A percentile compares a stretch with the other conserved stretches of the same genome.
Conservation (phyloP, 37 sponge, comb jelly and placozoan genomes). For the Diacarnus erythraeanus region DNA sequence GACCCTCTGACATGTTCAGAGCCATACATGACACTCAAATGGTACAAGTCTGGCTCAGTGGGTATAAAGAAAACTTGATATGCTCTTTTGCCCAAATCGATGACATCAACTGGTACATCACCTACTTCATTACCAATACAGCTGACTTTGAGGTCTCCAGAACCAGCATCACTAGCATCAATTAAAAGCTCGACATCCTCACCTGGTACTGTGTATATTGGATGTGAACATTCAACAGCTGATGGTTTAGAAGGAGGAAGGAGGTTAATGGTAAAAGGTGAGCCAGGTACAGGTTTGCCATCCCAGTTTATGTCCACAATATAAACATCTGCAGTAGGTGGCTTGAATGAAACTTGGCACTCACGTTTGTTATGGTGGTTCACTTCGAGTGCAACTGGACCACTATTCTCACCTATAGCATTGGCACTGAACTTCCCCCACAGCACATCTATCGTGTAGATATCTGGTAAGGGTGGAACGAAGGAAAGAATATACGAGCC, state of each 20-base stretch:
- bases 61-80: constrained; percentile 58
- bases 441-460: constrained; percentile 45
- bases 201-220: constrained; percentile 20
- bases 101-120: constrained; percentile 34
- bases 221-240: constrained; percentile 23
- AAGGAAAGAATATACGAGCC: constrained; percentile 1
- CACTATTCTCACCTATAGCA: constrained; percentile 39
- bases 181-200: constrained; percentile 26
- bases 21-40: constrained; percentile 27
- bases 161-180: constrained; percentile 59
- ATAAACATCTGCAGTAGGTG: constrained; percentile 44
- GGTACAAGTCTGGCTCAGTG: constrained; percentile 38
- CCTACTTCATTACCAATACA: constrained; percentile 41
- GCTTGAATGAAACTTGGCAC: constrained; percentile 40
- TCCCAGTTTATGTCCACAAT: constrained; percentile 57
- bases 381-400: constrained; percentile 24
- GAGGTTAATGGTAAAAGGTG: constrained; percentile 54
- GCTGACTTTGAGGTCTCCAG: constrained; percentile 45
- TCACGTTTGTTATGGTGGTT: neutral
- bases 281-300: constrained; percentile 49
- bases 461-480: constrained; percentile 37
- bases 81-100: constrained; percentile 17
- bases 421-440: constrained; percentile 56
- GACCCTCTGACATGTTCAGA: constrained; percentile 50
- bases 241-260: constrained; percentile 42